These are phyloP conservation scores for Phenganax marumi DNA, from an alignment of 92 coral and sea anemone species.

Conservation along the genomic window DNA sequence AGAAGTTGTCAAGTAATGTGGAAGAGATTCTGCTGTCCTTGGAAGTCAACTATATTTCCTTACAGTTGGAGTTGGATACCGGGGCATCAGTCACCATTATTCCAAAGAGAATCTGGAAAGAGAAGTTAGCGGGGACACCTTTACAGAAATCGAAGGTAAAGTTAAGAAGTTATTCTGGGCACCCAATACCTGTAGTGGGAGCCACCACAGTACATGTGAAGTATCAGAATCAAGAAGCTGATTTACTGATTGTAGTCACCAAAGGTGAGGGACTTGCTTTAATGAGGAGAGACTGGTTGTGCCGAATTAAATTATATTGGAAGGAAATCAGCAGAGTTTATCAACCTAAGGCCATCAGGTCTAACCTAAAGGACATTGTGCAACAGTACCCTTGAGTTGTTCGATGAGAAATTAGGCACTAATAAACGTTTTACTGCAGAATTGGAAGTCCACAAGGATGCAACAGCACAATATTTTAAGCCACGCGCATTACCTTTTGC, in stretches of 20 bases:
- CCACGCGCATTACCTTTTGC: neutral
- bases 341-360: neutral
- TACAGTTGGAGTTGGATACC: constrained; percentile 43
- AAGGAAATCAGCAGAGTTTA: neutral
- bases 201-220: constrained; percentile 45
- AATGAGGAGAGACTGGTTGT: neutral
- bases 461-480: constrained; percentile 17
- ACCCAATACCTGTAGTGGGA: constrained; percentile 45
- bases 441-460: constrained; percentile 13
- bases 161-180: constrained; percentile 43
- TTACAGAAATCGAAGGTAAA: constrained; percentile 38
- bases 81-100: constrained; percentile 54
- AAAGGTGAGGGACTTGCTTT: neutral
- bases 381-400: constrained; percentile 22
- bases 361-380: neutral
- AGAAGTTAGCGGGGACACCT: constrained; percentile 31
- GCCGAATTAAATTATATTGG: neutral
- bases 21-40: neutral
- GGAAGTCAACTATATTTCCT: neutral
- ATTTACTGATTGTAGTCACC: constrained; percentile 9
- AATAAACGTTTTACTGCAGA: constrained; percentile 41
- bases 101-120: constrained; percentile 36
- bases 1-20: neutral
- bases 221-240: constrained; percentile 41
- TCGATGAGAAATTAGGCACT: constrained; percentile 45